Evolutionary conservation across 2,113 vertebrate species (phyloP), one percentile per base, ranked within the genome.

Genomic region (Corythoichthys haematopterus): DNA sequence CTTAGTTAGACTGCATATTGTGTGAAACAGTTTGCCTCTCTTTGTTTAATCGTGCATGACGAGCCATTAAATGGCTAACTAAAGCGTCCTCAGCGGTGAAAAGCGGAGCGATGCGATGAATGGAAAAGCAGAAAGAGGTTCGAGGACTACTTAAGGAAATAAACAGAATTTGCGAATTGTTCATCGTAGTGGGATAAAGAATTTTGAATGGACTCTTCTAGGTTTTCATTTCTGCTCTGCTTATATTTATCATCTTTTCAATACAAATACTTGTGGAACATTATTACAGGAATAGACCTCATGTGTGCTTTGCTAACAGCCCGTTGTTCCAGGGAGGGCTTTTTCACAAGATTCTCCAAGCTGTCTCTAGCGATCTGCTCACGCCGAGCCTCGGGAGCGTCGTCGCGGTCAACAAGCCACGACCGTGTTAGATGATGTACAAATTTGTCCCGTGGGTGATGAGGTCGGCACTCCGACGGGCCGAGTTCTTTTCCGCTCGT

Each of bases 351-450:
- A 61, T 20, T 45, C 20, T 43, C 16, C 20, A 3, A 43, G 16
- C 38, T 61, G 58, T 61, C 58, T 11, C 8, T 11, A 38, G 38
- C 16, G 38, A 61, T 61, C 58, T 61, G 58, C 38, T 61, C 58
- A 61, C 15, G 5, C 38, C 10, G 58, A 43, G 58, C 58, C 38
- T 43, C 16, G 40, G 58, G 58, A 43, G 38, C 38, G 16, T 60
- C 15, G 58, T 36, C 10, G 14, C 38, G 58, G 58, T 60, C 58
- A 40, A 38, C 58, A 40, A 38, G 36, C 51, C 8, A 28, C 38
- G 38, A 16, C 38, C 9, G 20, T 43, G 38, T 20, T 43, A 38
- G 58, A 43, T 40, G 58, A 43, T 43, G 15, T 11, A 43, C 38
- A 61, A 61, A 43, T 61, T 43, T 45, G 16, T 61, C 58, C 38